Evolutionary conservation across 2,113 vertebrate species (phyloP).

Genomic region (Megaceryle maxima): DNA sequence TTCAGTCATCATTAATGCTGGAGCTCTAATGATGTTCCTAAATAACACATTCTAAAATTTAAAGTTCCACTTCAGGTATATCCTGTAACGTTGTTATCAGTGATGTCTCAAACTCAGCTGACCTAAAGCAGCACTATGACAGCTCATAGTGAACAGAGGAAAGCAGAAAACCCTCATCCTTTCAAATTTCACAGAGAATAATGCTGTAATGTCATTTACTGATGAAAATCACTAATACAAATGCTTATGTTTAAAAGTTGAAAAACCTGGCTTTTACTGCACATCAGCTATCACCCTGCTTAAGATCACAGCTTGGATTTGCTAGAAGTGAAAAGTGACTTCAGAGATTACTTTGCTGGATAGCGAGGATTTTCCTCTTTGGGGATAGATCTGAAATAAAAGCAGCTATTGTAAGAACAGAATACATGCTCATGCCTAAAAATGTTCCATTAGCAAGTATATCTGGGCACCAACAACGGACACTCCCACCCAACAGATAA

Average conservation of each 20-base stretch:
- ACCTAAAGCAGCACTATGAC: background rate
- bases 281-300: background rate
- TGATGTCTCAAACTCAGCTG: background rate
- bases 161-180: background rate
- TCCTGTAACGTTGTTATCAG: background rate
- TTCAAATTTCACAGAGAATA: background rate
- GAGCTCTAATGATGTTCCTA: background rate
- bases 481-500: background rate
- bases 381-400: background rate
- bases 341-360: background rate
- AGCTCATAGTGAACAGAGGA: background rate
- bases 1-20: background rate
- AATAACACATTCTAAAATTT: background rate
- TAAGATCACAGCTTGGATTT: background rate
- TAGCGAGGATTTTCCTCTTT: background rate
- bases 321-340: background rate
- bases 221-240: background rate
- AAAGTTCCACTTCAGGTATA: background rate
- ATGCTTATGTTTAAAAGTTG: background rate
- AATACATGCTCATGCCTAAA: background rate
- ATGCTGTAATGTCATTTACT: background rate
- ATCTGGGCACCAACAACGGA: background rate
- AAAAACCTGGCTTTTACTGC: background rate
- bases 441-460: background rate
- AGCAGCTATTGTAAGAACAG: background rate